These are phyloP conservation scores for Malurus cyaneus DNA, from an alignment of 2,113 vertebrate genomes.

Conservation along the genomic window DNA sequence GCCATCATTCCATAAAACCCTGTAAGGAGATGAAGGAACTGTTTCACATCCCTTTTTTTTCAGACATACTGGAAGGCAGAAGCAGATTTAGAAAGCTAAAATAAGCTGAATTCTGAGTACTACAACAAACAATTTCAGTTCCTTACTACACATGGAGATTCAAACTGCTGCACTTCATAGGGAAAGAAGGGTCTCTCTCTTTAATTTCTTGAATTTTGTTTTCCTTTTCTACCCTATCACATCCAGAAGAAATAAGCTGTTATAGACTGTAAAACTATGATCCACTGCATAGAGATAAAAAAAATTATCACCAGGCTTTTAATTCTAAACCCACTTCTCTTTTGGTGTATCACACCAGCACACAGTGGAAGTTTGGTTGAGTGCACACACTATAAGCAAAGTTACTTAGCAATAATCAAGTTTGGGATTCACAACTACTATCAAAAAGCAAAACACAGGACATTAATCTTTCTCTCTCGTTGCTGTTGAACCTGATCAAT, in stretches of 20 bases:
- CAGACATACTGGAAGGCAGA: neutral
- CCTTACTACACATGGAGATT: neutral
- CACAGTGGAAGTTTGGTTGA: neutral
- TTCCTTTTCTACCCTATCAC: neutral
- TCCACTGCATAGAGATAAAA: neutral
- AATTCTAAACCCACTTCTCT: neutral
- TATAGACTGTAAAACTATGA: neutral
- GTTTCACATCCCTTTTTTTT: constrained; percentile 20
- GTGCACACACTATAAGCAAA: neutral
- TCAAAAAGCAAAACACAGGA: neutral
- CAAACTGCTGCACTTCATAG: neutral
- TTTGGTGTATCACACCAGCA: neutral
- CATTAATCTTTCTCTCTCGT: neutral
- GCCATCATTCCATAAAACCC: neutral
- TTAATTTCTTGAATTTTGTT: neutral
- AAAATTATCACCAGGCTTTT: neutral
- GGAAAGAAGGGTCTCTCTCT: neutral
- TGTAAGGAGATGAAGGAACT: neutral
- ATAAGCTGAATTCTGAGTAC: neutral
- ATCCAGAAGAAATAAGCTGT: neutral
- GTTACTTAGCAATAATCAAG: neutral
- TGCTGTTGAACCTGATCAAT: neutral
- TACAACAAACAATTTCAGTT: constrained; percentile 18
- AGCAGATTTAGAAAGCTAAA: constrained; percentile 6
- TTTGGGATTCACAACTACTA: neutral